Percentiles rank a stretch among this genome's conserved stretches.
These are phyloP conservation scores for Ooceraea biroi DNA, from an alignment of 1,140 invertebrate genomes.

Conservation along the genomic window DNA sequence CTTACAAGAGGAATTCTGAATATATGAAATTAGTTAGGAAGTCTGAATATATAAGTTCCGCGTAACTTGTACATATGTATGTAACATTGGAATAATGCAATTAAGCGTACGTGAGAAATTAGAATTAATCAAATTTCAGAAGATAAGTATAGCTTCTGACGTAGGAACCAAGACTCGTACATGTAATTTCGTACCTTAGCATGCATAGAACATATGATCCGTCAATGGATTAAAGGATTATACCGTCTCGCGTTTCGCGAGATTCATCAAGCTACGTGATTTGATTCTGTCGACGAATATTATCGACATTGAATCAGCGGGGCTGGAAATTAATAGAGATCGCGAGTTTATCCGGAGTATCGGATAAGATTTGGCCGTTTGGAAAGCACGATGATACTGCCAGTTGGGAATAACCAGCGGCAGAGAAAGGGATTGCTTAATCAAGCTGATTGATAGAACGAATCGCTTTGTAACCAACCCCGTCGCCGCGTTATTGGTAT, in stretches of 20 bases:
- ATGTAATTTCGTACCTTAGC: background rate
- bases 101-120: too few species aligned
- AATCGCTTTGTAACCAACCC: constrained; percentile 46
- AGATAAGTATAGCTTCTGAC: too few species aligned
- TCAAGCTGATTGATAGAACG: constrained; percentile 54
- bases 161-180: too few species aligned
- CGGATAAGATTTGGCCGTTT: constrained; percentile 47
- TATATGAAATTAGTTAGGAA: too few species aligned
- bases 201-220: background rate
- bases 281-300: constrained; percentile 16
- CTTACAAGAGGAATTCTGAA: too few species aligned
- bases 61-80: too few species aligned
- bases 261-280: background rate
- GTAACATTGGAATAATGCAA: too few species aligned
- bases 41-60: too few species aligned
- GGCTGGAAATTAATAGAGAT: constrained; percentile 29
- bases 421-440: constrained; percentile 54
- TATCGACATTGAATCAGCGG: background rate
- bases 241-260: background rate
- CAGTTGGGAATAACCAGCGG: constrained; percentile 37
- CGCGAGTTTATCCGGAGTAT: constrained; percentile 13
- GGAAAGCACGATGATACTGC: constrained; percentile 12
- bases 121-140: too few species aligned
- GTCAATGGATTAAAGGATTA: background rate
- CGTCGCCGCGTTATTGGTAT: constrained; percentile 31